Percentiles rank a stretch among this genome's conserved stretches.
Evolutionary conservation across 92 coral and sea anemone species (phyloP).

Genomic region (Phenganax stokvisi): DNA sequence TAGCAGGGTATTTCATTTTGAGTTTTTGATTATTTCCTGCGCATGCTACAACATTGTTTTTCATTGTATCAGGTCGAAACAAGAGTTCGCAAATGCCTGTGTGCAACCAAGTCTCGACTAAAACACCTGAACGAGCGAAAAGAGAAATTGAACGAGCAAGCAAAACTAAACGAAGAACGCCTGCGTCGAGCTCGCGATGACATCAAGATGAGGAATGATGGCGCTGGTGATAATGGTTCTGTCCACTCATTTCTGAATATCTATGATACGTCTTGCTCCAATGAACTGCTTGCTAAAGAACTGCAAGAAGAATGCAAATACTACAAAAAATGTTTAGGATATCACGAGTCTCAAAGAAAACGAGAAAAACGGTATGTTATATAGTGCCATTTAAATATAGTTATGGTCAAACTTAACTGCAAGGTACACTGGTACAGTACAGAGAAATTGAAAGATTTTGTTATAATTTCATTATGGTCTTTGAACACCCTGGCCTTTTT

Average conservation of each 20-base stretch:
- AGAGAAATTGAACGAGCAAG: slow-evolving; percentile 52
- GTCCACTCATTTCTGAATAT: slow-evolving; percentile 41
- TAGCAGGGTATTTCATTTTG: slow-evolving; percentile 52
- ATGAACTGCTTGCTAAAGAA: slow-evolving; percentile 61
- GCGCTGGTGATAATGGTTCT: slow-evolving; percentile 37
- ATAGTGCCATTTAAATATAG: neutral
- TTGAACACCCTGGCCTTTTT: too few relatives aligned
- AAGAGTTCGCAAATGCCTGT: slow-evolving; percentile 56
- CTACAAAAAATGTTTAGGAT: slow-evolving; percentile 59
- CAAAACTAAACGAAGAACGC: slow-evolving; percentile 60
- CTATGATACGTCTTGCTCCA: slow-evolving; percentile 29
- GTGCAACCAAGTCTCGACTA: slow-evolving; percentile 68
- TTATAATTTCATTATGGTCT: too few relatives aligned
- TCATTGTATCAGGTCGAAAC: slow-evolving; percentile 46
- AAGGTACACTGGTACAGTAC: too few relatives aligned
- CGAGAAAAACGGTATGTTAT: slow-evolving; percentile 46
- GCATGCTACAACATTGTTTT: neutral
- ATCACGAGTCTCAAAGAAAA: slow-evolving; percentile 69
- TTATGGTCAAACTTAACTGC: too few relatives aligned
- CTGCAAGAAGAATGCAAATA: slow-evolving; percentile 75
- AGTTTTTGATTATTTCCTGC: neutral
- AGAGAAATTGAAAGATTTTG: too few relatives aligned
- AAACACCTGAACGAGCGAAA: slow-evolving; percentile 60
- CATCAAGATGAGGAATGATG: slow-evolving; percentile 42
- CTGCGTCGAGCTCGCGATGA: slow-evolving; percentile 62